These are phyloP conservation scores for Distichodus sexfasciatus DNA, from an alignment of 2,797 vertebrate genomes.

Conservation along the genomic window DNA sequence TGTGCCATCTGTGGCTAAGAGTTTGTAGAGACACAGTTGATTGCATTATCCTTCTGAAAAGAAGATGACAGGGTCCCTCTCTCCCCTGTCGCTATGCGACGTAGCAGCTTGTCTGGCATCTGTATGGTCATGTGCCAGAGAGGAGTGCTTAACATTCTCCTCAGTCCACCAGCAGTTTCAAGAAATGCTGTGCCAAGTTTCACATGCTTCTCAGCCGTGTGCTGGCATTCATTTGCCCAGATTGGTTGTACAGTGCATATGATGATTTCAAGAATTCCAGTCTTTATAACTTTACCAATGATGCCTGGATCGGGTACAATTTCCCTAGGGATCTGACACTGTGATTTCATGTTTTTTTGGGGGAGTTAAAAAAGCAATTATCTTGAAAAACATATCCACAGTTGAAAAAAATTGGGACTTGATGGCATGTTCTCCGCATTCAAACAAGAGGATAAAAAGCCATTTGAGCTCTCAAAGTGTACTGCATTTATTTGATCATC, in stretches of 20 bases:
- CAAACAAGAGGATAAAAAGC: background rate
- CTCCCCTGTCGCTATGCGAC: constrained; percentile 24
- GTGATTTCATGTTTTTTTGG: background rate
- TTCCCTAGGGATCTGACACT: background rate
- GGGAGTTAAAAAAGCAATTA: background rate
- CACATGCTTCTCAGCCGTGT: background rate
- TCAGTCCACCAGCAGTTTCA: constrained; percentile 17
- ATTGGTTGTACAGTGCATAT: constrained; percentile 9
- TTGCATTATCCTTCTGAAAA: background rate
- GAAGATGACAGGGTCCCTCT: background rate
- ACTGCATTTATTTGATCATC: no score
- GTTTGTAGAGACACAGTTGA: background rate
- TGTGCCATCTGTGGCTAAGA: background rate
- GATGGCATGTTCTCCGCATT: background rate
- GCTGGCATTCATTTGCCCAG: background rate
- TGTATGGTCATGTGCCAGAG: constrained; percentile 16
- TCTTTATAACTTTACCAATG: background rate
- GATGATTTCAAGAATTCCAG: background rate
- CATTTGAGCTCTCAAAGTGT: background rate
- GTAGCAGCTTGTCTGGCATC: constrained; percentile 27
- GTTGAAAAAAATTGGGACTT: background rate
- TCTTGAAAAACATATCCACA: constrained; percentile 1
- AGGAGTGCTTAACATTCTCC: constrained; percentile 16
- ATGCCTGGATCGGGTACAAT: background rate
- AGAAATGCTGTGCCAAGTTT: constrained; percentile 9